Conservation (phyloP, 2,888 invertebrate genomes). For the Hylaea fasciaria region DNA sequence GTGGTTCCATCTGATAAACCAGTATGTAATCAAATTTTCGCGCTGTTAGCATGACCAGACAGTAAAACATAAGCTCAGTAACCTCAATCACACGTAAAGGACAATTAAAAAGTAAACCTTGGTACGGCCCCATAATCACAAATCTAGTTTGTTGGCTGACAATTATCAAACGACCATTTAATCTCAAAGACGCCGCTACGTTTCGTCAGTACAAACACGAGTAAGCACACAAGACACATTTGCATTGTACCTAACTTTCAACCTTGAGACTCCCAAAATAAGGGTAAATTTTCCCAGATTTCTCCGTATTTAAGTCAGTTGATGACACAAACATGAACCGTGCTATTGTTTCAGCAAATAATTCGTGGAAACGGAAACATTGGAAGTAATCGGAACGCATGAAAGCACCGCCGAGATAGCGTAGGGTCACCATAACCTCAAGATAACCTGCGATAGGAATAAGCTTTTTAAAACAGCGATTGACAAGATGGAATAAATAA, state of each 20-base stretch:
- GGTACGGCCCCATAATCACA: slow-evolving; percentile 64
- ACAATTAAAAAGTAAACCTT: slow-evolving; percentile 55
- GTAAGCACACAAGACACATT: slow-evolving; percentile 31
- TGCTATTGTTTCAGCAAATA: slow-evolving; percentile 83
- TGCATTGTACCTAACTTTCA: slow-evolving; percentile 40
- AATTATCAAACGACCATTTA: slow-evolving; percentile 76
- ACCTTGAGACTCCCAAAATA: slow-evolving; percentile 46
- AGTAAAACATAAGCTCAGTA: slow-evolving; percentile 23
- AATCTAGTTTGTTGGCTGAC: slow-evolving; percentile 76
- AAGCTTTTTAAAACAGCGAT: slow-evolving; percentile 1
- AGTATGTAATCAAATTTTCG: slow-evolving; percentile 18
- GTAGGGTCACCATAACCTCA: slow-evolving; percentile 53
- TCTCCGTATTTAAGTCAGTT: slow-evolving; percentile 45
- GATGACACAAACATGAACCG: slow-evolving; percentile 67
- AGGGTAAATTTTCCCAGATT: slow-evolving; percentile 30
- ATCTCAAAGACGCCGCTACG: slow-evolving; percentile 78
- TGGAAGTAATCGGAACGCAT: slow-evolving; percentile 74
- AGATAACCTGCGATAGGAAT: slow-evolving; percentile 47
- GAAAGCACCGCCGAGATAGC: slow-evolving; percentile 67
- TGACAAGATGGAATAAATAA: neutral
- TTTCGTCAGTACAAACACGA: slow-evolving; percentile 68
- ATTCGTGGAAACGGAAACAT: slow-evolving; percentile 78
- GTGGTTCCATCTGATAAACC: neutral
- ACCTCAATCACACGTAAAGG: slow-evolving; percentile 53
- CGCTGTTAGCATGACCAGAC: neutral